Evolutionary conservation across 2,113 vertebrate genomes (phyloP).

Genomic region (Dasypus novemcinctus): DNA sequence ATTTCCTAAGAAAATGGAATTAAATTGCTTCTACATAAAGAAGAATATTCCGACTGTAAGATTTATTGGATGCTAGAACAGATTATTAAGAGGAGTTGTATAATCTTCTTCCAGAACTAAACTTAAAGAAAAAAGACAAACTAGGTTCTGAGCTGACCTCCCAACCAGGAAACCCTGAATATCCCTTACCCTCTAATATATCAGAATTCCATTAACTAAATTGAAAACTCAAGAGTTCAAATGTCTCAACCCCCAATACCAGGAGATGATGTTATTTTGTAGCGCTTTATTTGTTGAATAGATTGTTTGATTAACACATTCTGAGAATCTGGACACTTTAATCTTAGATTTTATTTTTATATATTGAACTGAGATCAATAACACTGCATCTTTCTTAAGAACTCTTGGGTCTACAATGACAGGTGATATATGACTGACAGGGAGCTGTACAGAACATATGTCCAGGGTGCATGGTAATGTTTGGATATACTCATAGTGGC

Average conservation of each 20-base stretch:
- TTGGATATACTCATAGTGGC: no score
- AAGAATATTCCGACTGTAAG: slow-evolving; percentile 12
- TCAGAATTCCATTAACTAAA: slow-evolving; percentile 25
- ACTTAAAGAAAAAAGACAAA: not conserved
- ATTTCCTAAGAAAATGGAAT: slow-evolving; percentile 57
- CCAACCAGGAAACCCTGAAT: not conserved
- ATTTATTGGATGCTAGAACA: slow-evolving; percentile 5
- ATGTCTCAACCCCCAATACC: not conserved
- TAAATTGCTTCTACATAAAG: slow-evolving; percentile 32
- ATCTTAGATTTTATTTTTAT: slow-evolving; percentile 44
- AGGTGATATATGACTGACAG: no score
- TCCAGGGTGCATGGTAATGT: no score
- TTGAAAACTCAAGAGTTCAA: not conserved
- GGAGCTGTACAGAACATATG: no score
- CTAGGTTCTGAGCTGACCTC: not conserved
- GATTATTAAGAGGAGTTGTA: not conserved
- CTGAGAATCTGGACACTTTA: not conserved
- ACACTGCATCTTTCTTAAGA: slow-evolving; percentile 1
- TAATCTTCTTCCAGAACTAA: not conserved
- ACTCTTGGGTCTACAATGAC: not conserved
- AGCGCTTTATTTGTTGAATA: not conserved
- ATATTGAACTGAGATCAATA: not conserved
- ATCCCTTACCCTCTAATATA: not conserved
- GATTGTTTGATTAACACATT: slow-evolving; percentile 22
- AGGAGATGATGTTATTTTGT: not conserved